phyloP scores from a whole-genome alignment of 2,888 invertebrate species.

The Caenorhabditis angaria region DNA sequence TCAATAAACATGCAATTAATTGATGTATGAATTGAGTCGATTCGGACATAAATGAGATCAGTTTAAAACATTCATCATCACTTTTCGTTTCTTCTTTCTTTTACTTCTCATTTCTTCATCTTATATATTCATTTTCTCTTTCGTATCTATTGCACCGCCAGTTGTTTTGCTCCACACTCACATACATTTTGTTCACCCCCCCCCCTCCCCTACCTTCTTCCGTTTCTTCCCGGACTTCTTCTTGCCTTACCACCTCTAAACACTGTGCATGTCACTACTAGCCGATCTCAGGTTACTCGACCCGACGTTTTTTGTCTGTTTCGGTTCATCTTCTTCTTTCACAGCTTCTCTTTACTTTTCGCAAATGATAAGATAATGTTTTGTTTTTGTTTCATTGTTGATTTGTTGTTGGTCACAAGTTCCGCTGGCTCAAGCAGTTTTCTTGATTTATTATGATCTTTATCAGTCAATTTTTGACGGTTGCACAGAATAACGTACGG shows the following conservation, averaged over 20 bases:
- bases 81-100: slow-evolving; percentile 6
- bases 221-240: too few relatives aligned
- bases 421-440: too few relatives aligned
- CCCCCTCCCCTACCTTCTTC: too few relatives aligned
- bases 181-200: not conserved
- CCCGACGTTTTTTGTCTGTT: not conserved
- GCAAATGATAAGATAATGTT: not conserved
- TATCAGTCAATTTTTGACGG: too few relatives aligned
- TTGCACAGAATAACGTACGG: too few relatives aligned
- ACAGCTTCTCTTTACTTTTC: not conserved
- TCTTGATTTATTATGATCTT: too few relatives aligned
- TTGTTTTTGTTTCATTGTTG: too few relatives aligned
- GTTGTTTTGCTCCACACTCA: slow-evolving; percentile 4
- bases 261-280: slow-evolving; percentile 4
- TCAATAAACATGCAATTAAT: too few relatives aligned
- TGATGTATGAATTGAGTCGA: slow-evolving; percentile 6
- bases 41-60: slow-evolving; percentile 8
- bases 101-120: slow-evolving; percentile 10
- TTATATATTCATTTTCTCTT: slow-evolving; percentile 20
- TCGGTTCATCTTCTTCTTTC: not conserved
- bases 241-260: too few relatives aligned
- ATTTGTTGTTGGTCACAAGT: too few relatives aligned
- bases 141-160: not conserved
- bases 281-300: slow-evolving; percentile 2
- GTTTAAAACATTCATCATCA: slow-evolving; percentile 7